Evolutionary conservation across 2,797 vertebrate genomes (phyloP).

Genomic region (Distichodus sexfasciatus): DNA sequence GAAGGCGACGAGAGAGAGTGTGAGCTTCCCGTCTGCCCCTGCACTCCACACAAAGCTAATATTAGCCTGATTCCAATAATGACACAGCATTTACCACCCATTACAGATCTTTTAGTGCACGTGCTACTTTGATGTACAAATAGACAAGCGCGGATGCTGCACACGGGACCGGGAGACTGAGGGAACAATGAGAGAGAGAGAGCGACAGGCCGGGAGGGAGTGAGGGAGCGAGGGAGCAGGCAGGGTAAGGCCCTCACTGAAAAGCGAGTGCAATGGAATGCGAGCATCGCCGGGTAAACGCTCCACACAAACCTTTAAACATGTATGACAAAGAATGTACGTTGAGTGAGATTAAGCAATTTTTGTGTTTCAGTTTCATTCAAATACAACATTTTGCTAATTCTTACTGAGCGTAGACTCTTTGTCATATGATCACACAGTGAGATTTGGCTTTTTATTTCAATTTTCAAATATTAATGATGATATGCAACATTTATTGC

Average conservation of each 20-base stretch:
- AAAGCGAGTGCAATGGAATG: slow-evolving; percentile 32
- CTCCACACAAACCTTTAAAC: neutral
- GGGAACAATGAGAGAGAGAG: slow-evolving; percentile 69
- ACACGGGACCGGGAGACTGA: slow-evolving; percentile 37
- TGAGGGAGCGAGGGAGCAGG: slow-evolving; percentile 35
- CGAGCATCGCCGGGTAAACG: neutral
- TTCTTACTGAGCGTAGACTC: no score
- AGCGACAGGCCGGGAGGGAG: slow-evolving; percentile 39
- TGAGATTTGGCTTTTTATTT: no score
- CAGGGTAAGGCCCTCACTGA: slow-evolving; percentile 22
- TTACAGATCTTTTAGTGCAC: slow-evolving; percentile 58
- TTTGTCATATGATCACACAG: no score
- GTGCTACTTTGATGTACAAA: slow-evolving; percentile 68
- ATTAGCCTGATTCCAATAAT: slow-evolving; percentile 67
- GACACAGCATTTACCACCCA: slow-evolving; percentile 62
- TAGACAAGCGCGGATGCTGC: slow-evolving; percentile 49
- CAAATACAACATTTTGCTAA: no score
- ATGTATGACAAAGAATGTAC: neutral
- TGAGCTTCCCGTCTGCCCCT: slow-evolving; percentile 58
- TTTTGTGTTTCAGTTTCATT: neutral
- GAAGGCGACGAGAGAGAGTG: slow-evolving; percentile 62
- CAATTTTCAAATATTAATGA: neutral
- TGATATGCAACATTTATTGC: neutral
- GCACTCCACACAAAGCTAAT: slow-evolving; percentile 63
- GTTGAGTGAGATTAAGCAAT: no score